A percentile compares a stretch with the other conserved stretches of the same genome.
phyloP scores from a whole-genome alignment of 1,140 invertebrate genomes.

The Drosophila bipectinata region DNA sequence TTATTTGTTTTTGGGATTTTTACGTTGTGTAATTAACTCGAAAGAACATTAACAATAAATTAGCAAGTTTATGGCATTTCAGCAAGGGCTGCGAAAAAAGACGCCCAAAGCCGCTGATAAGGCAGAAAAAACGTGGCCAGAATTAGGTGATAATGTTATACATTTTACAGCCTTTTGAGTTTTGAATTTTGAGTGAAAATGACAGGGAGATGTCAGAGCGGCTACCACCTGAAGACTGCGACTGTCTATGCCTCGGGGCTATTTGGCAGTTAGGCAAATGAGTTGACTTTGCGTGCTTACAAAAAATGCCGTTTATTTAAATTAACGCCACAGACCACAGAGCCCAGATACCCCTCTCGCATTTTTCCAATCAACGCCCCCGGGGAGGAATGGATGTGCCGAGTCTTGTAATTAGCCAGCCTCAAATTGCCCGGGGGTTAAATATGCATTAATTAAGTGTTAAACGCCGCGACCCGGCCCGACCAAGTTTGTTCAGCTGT shows the following conservation, averaged over 20 bases:
- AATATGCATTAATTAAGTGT: constrained; percentile 78
- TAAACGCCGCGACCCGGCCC: constrained; percentile 44
- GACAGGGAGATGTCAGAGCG: constrained; percentile 36
- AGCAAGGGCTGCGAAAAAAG: constrained; percentile 46
- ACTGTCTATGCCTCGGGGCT: constrained; percentile 37
- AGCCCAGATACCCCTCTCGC: constrained; percentile 3
- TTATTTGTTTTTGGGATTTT: constrained; percentile 8
- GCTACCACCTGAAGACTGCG: constrained; percentile 10
- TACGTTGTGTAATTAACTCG: constrained; percentile 65
- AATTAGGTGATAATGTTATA: constrained; percentile 65
- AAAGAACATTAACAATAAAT: constrained; percentile 74
- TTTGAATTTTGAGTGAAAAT: constrained; percentile 51
- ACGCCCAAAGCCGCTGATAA: constrained; percentile 55
- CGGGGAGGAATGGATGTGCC: constrained; percentile 10
- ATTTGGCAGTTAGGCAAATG: constrained; percentile 59
- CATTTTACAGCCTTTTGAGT: constrained; percentile 48
- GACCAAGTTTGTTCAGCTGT: constrained; percentile 53
- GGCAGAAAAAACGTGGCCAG: constrained; percentile 32
- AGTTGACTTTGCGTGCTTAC: constrained; percentile 51
- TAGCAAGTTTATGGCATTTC: constrained; percentile 68
- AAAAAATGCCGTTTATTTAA: constrained; percentile 58
- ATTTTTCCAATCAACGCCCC: constrained; percentile 56
- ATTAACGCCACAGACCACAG: constrained; percentile 29
- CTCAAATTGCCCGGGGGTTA: constrained; percentile 61
- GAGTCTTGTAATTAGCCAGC: constrained; percentile 67